phyloP scores from a whole-genome alignment of 2,888 invertebrate species.

The Cyaniris semiargus region DNA sequence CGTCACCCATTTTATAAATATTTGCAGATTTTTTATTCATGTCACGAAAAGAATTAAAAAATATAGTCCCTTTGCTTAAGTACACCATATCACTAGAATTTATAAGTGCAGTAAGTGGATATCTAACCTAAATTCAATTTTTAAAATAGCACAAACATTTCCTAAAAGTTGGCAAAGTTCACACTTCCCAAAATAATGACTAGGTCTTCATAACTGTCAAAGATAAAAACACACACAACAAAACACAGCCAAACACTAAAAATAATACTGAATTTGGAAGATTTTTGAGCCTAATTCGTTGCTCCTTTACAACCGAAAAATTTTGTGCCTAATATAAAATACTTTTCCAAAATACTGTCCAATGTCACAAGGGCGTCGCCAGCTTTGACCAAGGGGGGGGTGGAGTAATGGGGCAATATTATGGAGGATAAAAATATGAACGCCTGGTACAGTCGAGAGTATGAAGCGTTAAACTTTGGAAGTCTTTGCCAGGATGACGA shows the following conservation, averaged over 20 bases:
- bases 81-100: neutral
- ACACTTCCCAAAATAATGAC: slow-evolving; percentile 24
- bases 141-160: neutral
- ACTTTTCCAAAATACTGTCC: neutral
- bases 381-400: no score
- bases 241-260: slow-evolving; percentile 1
- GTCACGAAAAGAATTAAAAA: neutral
- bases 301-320: neutral
- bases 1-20: no score
- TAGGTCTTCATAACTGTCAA: slow-evolving; percentile 29
- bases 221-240: neutral
- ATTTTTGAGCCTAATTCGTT: neutral
- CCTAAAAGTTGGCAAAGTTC: neutral
- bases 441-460: no score
- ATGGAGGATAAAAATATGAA: no score
- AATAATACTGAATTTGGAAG: slow-evolving; percentile 29
- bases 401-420: no score
- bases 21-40: no score
- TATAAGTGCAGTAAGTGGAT: neutral
- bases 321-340: neutral
- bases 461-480: no score
- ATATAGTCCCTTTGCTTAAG: neutral
- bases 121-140: neutral
- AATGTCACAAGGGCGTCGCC: neutral
- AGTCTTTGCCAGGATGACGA: no score